Evolutionary conservation across 2,797 vertebrate species (phyloP), one percentile per base, ranked within the genome.

Genomic region (Hypotaenidia okinawae): DNA sequence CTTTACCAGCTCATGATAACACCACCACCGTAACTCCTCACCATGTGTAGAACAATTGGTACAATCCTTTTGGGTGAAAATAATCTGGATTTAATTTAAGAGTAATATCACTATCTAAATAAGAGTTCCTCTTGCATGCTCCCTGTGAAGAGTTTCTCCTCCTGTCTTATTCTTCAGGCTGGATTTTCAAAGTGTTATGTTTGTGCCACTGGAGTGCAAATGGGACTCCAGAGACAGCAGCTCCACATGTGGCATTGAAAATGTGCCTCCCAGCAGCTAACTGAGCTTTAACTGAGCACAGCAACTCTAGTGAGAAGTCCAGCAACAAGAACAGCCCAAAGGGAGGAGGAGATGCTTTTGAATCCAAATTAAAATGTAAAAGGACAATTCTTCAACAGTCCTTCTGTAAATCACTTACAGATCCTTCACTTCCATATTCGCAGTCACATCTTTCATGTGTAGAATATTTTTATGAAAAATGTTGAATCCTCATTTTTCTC

Each of bases 121-220:
- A 75, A 10, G 33, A 0, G 1, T 23, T 91, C 16, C n/a, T 35
- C 21, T 86, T 75, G 66, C 35, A 62, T 0, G 0, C 23, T 86
- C 27, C 58, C 82, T 84, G 70, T 41, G 62, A 57, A 91, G 64
- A 84, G 49, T 16, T 84, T 61, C 61, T 89, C 59, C 59, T 93
- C 47, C 45, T 84, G 51, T 49, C 25, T 24, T 52, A 16, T 16
- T 92, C 54, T 43, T 35, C n/a, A 32, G 51, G 70, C 14, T 88
- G 49, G 30, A 83, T 84, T 93, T 96, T 97, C 87, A 91, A 96
- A 93, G 83, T 70, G 25, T 23, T 88, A 30, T 81, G 69, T 79
- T 84, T 61, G 52, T 52, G 70, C 33, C 77, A 33, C 69, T 49
- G 30, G 79, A 86, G 84, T 27, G 14, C 45, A 69, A 93, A 75